A percentile compares a stretch with the other conserved stretches of the same genome.
Conservation (phyloP, 2,797 vertebrate genomes). For the Anguilla obscura region DNA sequence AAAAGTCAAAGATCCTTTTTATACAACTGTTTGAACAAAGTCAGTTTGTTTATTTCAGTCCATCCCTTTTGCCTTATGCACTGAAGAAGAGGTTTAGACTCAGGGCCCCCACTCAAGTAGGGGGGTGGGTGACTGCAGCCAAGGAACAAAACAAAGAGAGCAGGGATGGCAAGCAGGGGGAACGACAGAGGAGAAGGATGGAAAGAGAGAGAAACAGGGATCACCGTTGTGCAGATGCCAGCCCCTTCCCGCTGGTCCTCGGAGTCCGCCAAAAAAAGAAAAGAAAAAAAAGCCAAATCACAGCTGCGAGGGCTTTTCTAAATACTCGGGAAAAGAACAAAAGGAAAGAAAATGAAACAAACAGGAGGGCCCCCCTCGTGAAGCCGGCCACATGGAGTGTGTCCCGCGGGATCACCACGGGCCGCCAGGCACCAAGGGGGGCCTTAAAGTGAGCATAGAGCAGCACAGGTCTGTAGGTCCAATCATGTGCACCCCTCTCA, state of each 20-base stretch:
- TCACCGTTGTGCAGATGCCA: slow-evolving; percentile 40
- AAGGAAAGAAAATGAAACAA: not conserved
- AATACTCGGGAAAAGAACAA: not conserved
- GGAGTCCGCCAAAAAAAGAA: slow-evolving; percentile 33
- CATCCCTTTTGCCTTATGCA: slow-evolving; percentile 20
- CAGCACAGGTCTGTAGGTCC: not conserved
- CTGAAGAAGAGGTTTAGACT: slow-evolving; percentile 8
- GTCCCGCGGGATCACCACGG: not conserved
- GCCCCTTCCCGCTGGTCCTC: slow-evolving; percentile 41
- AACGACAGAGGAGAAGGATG: slow-evolving; percentile 33
- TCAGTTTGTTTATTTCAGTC: slow-evolving; percentile 31
- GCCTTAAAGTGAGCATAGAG: not conserved
- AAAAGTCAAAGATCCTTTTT: slow-evolving; percentile 25
- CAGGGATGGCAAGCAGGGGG: not conserved
- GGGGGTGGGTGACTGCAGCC: slow-evolving; percentile 42
- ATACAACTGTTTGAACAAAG: slow-evolving; percentile 17
- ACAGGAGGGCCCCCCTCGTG: not conserved
- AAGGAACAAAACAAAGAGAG: slow-evolving; percentile 16
- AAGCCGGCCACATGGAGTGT: not conserved
- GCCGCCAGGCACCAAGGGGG: not conserved
- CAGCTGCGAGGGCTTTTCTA: slow-evolving; percentile 57
- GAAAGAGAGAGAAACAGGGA: not conserved
- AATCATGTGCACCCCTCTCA: not conserved
- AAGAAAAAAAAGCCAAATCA: slow-evolving; percentile 55
- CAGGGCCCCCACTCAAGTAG: slow-evolving; percentile 26